Base-by-base conservation (phyloP, 2,113 vertebrate species). In the Phycodurus eques region DNA sequence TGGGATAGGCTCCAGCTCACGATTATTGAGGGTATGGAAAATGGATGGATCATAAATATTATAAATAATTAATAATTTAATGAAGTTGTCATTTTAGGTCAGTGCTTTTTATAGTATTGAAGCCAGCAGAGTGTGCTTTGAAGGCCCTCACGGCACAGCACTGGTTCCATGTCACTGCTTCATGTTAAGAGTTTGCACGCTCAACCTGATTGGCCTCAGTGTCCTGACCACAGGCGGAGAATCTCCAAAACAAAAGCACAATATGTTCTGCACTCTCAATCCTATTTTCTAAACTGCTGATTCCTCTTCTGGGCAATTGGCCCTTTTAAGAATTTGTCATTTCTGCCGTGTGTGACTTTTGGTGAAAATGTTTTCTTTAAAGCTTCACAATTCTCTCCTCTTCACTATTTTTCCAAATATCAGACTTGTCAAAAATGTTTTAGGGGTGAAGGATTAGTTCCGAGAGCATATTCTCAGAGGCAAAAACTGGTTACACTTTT, bases 241-340 rank as follows among this genome's bases (percentile, higher is more conserved):
- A 77, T 78, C 77, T 82, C 75, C 68, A 69, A 64, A 85, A 82
- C 81, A 83, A 75, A 77, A 80, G 67, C 35, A 72, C 71, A 70
- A 77, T 66, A 67, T 76, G 67, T 70, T 77, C 68, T 68, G 76
- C 78, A 64, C 70, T 62, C 82, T 72, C 5, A 83, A 77, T 80
- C 76, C 80, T 46, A 72, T 84, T 85, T 80, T 81, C 77, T 71
- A 75, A 91, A 87, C 72, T 82, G 81, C 78, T 80, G 77, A 75
- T 78, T 82, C 71, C 47, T 76, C 73, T 61, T 42, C 74, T 75
- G 43, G 7, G 53, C 63, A 14, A 82, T 74, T 49, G 31, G 20
- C 9, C 77, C 11, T 76, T 73, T 66, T 67, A 71, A 47, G 59
- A 72, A 51, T 78, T 74, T 68, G 68, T 81, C 14, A 64, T 76